Percentiles rank a stretch among this genome's conserved stretches.
These are phyloP conservation scores for Decapterus maruadsi DNA, from an alignment of 2,797 vertebrate species.

Conservation along the genomic window DNA sequence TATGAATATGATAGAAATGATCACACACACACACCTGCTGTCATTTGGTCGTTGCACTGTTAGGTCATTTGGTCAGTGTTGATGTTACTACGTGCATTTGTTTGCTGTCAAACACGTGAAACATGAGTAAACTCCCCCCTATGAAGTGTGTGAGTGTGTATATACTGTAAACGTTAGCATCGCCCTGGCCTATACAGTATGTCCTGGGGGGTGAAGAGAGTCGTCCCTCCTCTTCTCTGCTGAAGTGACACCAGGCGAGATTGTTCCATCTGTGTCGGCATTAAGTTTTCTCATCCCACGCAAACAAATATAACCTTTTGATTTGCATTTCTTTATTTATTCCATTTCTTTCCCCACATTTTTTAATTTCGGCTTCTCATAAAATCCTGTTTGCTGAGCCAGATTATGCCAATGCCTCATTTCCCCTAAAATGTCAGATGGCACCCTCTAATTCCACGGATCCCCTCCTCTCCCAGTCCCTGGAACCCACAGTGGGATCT, in stretches of 20 bases:
- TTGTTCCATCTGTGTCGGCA: conserved; percentile 11
- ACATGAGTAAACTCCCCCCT: conserved; percentile 32
- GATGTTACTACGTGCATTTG: conserved; percentile 53
- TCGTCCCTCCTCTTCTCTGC: neutral
- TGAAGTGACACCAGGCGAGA: conserved; percentile 17
- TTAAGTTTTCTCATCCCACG: conserved; percentile 18
- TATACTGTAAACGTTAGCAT: conserved; percentile 42
- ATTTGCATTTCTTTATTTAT: conserved; percentile 46
- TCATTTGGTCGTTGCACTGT: conserved; percentile 26
- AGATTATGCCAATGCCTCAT: conserved; percentile 52
- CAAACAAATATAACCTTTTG: conserved; percentile 56
- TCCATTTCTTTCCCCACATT: conserved; percentile 21
- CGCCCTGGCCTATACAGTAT: neutral
- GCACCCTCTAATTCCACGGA: conserved; percentile 58
- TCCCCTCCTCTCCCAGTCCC: conserved; percentile 45
- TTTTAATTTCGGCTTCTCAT: conserved; percentile 52
- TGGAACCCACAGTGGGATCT: conserved; percentile 48
- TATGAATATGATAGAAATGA: neutral
- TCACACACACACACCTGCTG: conserved; percentile 34
- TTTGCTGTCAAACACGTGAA: conserved; percentile 75
- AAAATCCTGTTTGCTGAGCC: conserved; percentile 63
- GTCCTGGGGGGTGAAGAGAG: neutral
- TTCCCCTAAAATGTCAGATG: conserved; percentile 69
- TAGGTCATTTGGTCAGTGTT: conserved; percentile 62
- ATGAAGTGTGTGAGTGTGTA: conserved; percentile 45